Percentiles rank a stretch among this genome's conserved stretches.
phyloP scores from a whole-genome alignment of 2,888 invertebrate species.

The Cancer borealis region DNA sequence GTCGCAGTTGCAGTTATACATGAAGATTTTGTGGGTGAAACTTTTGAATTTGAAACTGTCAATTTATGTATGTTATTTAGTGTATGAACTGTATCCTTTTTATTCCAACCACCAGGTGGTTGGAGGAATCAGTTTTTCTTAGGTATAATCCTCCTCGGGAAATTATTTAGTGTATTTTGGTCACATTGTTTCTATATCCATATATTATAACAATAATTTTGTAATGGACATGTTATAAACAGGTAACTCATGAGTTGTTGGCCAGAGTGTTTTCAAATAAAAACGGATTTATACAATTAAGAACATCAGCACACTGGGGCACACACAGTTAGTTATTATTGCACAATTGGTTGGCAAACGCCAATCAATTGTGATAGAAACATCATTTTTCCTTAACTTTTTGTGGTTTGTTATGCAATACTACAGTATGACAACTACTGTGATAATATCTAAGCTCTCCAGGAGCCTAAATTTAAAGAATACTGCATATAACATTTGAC shows the following conservation, averaged over 20 bases:
- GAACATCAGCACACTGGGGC: neutral
- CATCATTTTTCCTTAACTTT: neutral
- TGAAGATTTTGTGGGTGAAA: neutral
- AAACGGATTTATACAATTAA: neutral
- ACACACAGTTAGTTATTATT: neutral
- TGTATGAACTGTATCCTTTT: neutral
- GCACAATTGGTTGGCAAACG: neutral
- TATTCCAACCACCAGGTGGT: neutral
- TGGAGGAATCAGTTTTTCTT: neutral
- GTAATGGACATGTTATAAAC: neutral
- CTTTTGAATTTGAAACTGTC: neutral
- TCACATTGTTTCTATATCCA: neutral
- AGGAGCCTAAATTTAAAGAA: neutral
- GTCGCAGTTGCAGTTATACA: neutral
- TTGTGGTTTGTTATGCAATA: neutral
- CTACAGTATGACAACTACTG: neutral
- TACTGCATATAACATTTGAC: neutral
- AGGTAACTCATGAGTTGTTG: neutral
- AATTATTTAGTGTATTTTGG: neutral
- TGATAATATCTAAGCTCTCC: neutral
- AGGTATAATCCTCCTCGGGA: neutral
- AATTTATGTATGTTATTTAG: neutral
- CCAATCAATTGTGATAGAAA: neutral
- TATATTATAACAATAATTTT: neutral
- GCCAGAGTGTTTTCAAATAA: neutral